Conservation (phyloP, 2,888 invertebrate species). For the Podotricha telesiphe region DNA sequence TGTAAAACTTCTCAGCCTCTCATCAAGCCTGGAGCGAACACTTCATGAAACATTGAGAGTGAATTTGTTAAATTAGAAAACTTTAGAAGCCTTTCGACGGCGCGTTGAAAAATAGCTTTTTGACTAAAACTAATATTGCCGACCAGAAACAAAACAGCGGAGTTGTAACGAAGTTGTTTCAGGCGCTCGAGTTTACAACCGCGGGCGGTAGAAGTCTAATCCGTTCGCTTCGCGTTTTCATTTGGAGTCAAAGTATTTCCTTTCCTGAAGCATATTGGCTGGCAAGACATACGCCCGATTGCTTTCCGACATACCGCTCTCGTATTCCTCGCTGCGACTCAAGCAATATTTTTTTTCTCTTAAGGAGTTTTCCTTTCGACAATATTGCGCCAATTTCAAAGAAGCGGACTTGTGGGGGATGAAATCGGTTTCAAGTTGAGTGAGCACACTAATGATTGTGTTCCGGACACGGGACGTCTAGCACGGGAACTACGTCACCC, state of each 20-base stretch:
- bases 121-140: constrained; percentile 82
- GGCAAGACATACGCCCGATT: constrained; percentile 73
- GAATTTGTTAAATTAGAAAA: constrained; percentile 82
- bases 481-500: constrained; percentile 48
- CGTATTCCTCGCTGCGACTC: constrained; percentile 73
- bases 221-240: constrained; percentile 59
- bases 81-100: constrained; percentile 76
- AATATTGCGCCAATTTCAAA: constrained; percentile 81
- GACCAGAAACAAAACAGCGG: constrained; percentile 75
- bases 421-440: constrained; percentile 81
- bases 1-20: constrained; percentile 50
- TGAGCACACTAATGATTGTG: constrained; percentile 83
- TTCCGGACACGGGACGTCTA: constrained; percentile 70
- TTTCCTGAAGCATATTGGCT: constrained; percentile 68
- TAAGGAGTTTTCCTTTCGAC: constrained; percentile 81
- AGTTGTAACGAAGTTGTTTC: constrained; percentile 81
- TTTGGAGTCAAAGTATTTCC: constrained; percentile 58
- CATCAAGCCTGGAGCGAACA: constrained; percentile 57
- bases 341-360: constrained; percentile 72
- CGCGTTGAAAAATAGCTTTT: constrained; percentile 81
- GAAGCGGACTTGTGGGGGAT: constrained; percentile 71
- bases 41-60: constrained; percentile 66
- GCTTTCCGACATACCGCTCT: constrained; percentile 73
- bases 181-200: constrained; percentile 70
- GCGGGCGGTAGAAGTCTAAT: constrained; percentile 61